Evolutionary conservation across 1,140 invertebrate genomes (phyloP).

Genomic region (Cotesia vestalis): DNA sequence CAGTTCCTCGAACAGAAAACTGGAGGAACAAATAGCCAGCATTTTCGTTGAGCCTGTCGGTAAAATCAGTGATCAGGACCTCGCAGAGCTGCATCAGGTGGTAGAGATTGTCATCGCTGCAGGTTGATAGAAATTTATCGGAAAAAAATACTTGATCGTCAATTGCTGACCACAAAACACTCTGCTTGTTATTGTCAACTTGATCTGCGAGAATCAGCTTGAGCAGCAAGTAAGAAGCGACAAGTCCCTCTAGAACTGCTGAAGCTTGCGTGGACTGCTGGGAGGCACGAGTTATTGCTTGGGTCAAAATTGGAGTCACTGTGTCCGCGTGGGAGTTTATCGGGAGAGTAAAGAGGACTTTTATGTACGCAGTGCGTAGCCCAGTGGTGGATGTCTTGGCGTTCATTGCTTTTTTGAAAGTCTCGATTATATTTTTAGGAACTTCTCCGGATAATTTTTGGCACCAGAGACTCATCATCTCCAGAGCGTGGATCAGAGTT

Average conservation of each 20-base stretch:
- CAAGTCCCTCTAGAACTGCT: conserved; percentile 81
- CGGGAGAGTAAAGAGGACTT: conserved; percentile 51
- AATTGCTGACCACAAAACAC: conserved; percentile 74
- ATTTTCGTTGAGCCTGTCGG: conserved; percentile 69
- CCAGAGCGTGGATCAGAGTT: conserved; percentile 81
- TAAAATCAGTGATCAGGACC: conserved; percentile 71
- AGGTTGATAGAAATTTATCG: conserved; percentile 80
- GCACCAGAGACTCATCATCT: conserved; percentile 84
- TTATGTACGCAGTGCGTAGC: conserved; percentile 79
- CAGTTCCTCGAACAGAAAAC: conserved; percentile 52
- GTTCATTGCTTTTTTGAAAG: conserved; percentile 82
- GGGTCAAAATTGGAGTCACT: conserved; percentile 55
- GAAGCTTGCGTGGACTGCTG: conserved; percentile 66
- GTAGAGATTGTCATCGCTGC: conserved; percentile 74
- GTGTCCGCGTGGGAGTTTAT: conserved; percentile 44
- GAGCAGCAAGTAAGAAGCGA: conserved; percentile 78
- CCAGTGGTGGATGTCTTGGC: conserved; percentile 81
- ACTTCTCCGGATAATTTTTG: conserved; percentile 73
- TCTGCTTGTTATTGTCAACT: conserved; percentile 68
- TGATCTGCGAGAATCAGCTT: conserved; percentile 69
- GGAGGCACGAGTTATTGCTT: conserved; percentile 55
- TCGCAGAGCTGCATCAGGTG: conserved; percentile 73
- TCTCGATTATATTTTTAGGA: conserved; percentile 76
- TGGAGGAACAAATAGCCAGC: conserved; percentile 57
- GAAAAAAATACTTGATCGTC: conserved; percentile 84